Conservation (phyloP, 2,888 invertebrate species). For the Rutpela maculata region DNA sequence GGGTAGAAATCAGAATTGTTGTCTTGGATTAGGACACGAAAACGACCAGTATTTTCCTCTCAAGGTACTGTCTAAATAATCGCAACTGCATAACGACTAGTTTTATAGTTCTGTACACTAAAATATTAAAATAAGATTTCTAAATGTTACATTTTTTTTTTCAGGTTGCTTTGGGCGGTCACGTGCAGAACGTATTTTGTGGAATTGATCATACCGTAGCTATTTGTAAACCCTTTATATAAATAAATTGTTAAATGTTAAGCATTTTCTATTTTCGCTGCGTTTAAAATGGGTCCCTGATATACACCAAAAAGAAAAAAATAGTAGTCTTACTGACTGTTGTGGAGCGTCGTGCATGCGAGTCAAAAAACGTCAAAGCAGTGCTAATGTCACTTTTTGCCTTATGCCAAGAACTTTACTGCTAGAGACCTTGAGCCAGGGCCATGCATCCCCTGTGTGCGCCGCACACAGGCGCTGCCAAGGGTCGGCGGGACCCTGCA, state of each 20-base stretch:
- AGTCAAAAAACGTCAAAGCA: too few species aligned
- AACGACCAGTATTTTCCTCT: constrained; percentile 93
- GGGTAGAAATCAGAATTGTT: constrained; percentile 91
- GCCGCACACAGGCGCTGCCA: too few species aligned
- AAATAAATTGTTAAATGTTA: constrained; percentile 55
- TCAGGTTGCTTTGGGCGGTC: constrained; percentile 86
- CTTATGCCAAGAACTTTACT: too few species aligned
- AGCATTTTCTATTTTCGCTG: neutral
- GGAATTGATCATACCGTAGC: constrained; percentile 92
- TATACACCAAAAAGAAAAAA: too few species aligned
- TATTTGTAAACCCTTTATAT: constrained; percentile 84
- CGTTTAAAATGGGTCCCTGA: too few species aligned
- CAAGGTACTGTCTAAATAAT: constrained; percentile 77
- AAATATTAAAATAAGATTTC: neutral
- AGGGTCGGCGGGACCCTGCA: too few species aligned
- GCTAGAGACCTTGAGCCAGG: too few species aligned
- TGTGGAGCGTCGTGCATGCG: too few species aligned
- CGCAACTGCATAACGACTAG: neutral
- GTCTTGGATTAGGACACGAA: constrained; percentile 87
- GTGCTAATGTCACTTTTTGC: too few species aligned
- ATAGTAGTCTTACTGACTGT: too few species aligned
- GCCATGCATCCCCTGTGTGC: too few species aligned
- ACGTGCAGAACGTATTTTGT: constrained; percentile 84
- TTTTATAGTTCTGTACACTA: neutral
- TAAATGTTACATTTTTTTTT: constrained; percentile 68